Evolutionary conservation across 2,113 vertebrate species (phyloP).

Genomic region (Andinoacara biseriatus): DNA sequence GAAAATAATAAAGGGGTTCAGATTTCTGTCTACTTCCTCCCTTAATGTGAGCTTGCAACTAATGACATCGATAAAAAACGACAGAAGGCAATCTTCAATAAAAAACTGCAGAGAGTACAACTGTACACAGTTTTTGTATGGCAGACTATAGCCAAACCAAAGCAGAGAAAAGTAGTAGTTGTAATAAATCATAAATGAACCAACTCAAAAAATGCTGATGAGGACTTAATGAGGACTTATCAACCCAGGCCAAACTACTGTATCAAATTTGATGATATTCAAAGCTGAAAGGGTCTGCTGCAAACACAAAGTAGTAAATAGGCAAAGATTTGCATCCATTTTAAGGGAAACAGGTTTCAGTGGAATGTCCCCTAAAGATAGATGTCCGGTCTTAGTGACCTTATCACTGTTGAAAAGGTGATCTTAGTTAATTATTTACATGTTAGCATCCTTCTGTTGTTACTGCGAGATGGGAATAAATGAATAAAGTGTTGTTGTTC

Average conservation of each 20-base stretch:
- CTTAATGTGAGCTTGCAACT: neutral
- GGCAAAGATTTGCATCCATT: neutral
- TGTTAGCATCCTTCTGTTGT: conserved; percentile 1
- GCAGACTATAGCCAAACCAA: neutral
- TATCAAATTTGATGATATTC: neutral
- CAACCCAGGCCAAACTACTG: neutral
- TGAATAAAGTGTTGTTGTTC: conserved; percentile 2
- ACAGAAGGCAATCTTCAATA: neutral
- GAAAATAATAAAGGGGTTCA: neutral
- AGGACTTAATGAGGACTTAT: neutral
- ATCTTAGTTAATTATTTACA: conserved; percentile 45
- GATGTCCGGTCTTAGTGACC: neutral
- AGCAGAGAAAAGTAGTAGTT: no score
- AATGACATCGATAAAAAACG: neutral
- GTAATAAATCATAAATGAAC: neutral
- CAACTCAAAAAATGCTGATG: neutral
- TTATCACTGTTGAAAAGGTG: conserved; percentile 22
- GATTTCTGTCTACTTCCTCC: neutral
- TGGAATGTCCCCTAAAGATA: neutral
- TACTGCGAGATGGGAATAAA: conserved; percentile 28
- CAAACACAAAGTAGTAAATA: neutral
- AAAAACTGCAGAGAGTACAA: neutral
- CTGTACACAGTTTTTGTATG: no score
- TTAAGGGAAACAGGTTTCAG: neutral
- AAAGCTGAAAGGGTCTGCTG: neutral